These are phyloP conservation scores for Campodea augens DNA, from an alignment of 1,140 invertebrate species.

Conservation along the genomic window DNA sequence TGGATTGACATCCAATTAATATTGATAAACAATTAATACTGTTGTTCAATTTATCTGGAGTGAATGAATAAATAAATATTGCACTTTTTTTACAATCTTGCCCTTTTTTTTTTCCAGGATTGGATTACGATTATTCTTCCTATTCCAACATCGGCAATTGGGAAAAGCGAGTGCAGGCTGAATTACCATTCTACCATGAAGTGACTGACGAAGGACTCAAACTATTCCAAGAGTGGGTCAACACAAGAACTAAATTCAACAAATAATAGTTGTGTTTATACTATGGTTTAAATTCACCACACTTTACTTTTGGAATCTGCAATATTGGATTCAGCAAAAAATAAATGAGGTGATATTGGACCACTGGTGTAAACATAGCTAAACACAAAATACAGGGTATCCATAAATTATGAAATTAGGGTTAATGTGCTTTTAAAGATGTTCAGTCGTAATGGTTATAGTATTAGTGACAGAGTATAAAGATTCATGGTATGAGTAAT, in stretches of 20 bases:
- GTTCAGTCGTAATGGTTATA: too few relatives aligned
- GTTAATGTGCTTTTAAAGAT: too few relatives aligned
- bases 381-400: neutral
- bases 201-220: slow-evolving; percentile 19
- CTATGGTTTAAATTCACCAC: neutral
- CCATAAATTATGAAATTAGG: neutral
- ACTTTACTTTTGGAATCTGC: too few relatives aligned
- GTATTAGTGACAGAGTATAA: too few relatives aligned
- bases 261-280: neutral
- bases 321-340: neutral
- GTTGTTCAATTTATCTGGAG: too few relatives aligned
- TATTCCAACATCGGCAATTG: slow-evolving; percentile 19
- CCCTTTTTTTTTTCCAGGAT: too few relatives aligned
- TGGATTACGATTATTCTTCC: slow-evolving; percentile 18
- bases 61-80: too few relatives aligned
- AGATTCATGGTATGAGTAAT: too few relatives aligned
- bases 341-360: neutral
- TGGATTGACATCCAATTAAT: too few relatives aligned
- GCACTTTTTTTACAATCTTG: too few relatives aligned
- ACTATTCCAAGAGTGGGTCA: slow-evolving; percentile 16
- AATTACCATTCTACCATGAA: slow-evolving; percentile 20
- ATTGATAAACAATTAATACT: too few relatives aligned
- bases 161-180: slow-evolving; percentile 18
- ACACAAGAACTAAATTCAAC: slow-evolving; percentile 6
- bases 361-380: neutral